Conservation (phyloP, 1,140 invertebrate genomes). For the Sycophaga agraensis region DNA sequence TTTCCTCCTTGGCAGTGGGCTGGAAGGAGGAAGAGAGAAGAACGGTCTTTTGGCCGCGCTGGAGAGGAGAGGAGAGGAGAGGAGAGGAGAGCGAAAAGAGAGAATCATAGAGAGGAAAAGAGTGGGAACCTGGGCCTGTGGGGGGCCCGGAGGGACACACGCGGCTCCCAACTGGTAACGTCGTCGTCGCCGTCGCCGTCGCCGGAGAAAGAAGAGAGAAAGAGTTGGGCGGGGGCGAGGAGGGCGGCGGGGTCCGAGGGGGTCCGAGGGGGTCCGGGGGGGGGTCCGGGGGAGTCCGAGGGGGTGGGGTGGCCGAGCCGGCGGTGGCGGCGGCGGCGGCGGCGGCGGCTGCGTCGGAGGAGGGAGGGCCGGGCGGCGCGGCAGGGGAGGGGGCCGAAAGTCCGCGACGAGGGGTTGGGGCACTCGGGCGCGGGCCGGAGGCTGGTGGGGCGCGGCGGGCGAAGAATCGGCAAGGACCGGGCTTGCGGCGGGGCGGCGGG, state of each 20-base stretch:
- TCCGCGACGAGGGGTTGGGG: slow-evolving; percentile 43
- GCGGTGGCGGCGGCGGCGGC: slow-evolving; percentile 28
- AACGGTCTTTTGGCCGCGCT: not conserved
- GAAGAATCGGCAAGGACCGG: slow-evolving; percentile 20
- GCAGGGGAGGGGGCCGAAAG: slow-evolving; percentile 26
- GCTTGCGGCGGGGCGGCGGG: slow-evolving; percentile 17
- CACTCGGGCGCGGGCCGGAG: not conserved
- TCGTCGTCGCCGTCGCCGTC: slow-evolving; percentile 13
- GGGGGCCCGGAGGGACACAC: slow-evolving; percentile 23
- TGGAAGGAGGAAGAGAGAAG: slow-evolving; percentile 27
- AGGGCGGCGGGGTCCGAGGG: not conserved
- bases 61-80: slow-evolving; percentile 21
- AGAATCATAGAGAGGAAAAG: slow-evolving; percentile 27
- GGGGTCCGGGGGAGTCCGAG: slow-evolving; percentile 34
- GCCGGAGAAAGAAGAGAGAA: slow-evolving; percentile 23
- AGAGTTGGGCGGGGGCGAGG: not conserved
- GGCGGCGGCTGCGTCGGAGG: slow-evolving; percentile 25
- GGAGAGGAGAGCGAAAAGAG: slow-evolving; percentile 22
- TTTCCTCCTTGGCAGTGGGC: not conserved
- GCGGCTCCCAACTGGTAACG: slow-evolving; percentile 7
- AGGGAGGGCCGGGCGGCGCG: slow-evolving; percentile 32
- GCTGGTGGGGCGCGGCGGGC: not conserved
- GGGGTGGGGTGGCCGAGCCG: slow-evolving; percentile 18
- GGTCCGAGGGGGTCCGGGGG: slow-evolving; percentile 30
- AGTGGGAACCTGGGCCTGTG: slow-evolving; percentile 29